These are phyloP conservation scores for Pecten maximus DNA, from an alignment of 2,888 invertebrate species.

Conservation along the genomic window DNA sequence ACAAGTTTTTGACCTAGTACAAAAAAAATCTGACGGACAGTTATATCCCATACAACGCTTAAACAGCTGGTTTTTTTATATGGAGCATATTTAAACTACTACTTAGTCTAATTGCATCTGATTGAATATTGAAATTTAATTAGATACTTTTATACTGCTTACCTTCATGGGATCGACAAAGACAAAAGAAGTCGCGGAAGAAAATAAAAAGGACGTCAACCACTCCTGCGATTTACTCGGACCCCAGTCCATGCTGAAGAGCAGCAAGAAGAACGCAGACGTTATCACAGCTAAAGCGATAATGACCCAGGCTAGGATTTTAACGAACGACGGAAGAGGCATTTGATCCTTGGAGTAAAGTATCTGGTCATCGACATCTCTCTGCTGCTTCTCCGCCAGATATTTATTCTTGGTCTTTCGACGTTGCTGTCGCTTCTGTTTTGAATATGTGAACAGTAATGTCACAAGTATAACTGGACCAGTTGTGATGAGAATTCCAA, in stretches of 20 bases:
- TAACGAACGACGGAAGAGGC: slow-evolving; percentile 62
- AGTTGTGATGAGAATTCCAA: slow-evolving; percentile 75
- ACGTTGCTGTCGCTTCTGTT: slow-evolving; percentile 32
- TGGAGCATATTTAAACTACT: no score
- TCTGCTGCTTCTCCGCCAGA: neutral
- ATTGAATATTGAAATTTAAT: no score
- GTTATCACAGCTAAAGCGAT: slow-evolving; percentile 55
- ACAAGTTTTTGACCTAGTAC: no score
- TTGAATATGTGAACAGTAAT: slow-evolving; percentile 68
- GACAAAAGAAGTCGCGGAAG: slow-evolving; percentile 61
- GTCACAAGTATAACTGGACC: slow-evolving; percentile 77
- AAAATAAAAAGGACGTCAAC: slow-evolving; percentile 62
- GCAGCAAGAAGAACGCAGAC: slow-evolving; percentile 64
- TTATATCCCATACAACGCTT: no score
- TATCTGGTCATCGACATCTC: neutral
- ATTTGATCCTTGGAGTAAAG: neutral
- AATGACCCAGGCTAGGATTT: slow-evolving; percentile 65
- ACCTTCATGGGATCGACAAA: slow-evolving; percentile 66
- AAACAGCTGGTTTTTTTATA: no score
- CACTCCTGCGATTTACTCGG: slow-evolving; percentile 65
- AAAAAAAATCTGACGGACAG: no score
- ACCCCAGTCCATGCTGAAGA: slow-evolving; percentile 68
- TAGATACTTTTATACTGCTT: no score
- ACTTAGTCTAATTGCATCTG: no score
- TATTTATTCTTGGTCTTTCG: neutral